Conservation (phyloP, 35 echinoderm and acorn worm species). For the Strongylocentrotus purpuratus region DNA sequence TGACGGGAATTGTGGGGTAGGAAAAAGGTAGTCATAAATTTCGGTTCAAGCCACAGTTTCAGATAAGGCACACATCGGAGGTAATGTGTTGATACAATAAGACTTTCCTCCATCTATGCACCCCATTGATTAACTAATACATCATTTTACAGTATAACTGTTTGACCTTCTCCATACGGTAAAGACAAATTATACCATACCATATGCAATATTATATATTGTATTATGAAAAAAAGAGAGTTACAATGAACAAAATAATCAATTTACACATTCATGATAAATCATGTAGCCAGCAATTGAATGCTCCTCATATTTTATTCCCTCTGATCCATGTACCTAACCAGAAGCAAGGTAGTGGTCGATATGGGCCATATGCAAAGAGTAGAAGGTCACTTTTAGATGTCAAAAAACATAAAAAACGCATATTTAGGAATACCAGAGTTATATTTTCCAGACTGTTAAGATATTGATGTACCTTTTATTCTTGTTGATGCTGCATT, state of each 20-base stretch:
- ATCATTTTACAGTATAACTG: background rate
- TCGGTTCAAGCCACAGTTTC: background rate
- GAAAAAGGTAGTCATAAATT: background rate
- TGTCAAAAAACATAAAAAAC: background rate
- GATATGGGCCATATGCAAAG: too few species aligned
- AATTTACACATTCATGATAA: too few species aligned
- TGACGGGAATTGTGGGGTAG: slow-evolving; percentile 7
- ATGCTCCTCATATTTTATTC: background rate
- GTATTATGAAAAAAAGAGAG: too few species aligned
- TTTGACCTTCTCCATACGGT: background rate
- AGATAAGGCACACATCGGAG: background rate
- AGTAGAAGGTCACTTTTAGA: background rate
- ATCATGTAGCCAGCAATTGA: background rate
- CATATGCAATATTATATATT: background rate
- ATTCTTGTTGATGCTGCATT: background rate
- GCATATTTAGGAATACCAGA: background rate
- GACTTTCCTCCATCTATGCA: background rate
- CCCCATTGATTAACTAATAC: background rate
- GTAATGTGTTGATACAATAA: background rate
- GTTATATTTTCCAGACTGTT: background rate
- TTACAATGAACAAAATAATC: too few species aligned
- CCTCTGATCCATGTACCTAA: background rate
- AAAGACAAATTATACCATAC: background rate
- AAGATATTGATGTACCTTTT: background rate
- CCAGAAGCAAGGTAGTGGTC: background rate